A percentile compares a stretch with the other conserved stretches of the same genome.
Evolutionary conservation across 2,113 vertebrate genomes (phyloP).

Genomic region (Panthera leo): DNA sequence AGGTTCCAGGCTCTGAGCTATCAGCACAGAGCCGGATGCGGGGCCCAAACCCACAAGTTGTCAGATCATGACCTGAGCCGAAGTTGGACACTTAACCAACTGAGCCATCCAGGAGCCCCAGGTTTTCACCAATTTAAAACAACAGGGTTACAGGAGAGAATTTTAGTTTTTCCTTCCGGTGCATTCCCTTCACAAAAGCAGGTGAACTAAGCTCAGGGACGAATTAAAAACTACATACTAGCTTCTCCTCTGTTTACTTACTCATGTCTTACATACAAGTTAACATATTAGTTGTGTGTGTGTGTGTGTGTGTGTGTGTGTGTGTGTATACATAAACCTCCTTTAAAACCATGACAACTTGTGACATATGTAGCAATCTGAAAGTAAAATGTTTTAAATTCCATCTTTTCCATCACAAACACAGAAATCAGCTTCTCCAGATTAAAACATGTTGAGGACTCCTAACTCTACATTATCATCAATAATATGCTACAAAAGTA

Average conservation of each 20-base stretch:
- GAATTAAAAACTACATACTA: neutral
- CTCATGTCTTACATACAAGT: neutral
- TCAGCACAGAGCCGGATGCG: too few species aligned
- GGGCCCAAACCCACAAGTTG: too few species aligned
- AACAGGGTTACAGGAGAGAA: neutral
- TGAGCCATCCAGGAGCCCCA: too few species aligned
- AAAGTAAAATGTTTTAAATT: conserved; percentile 3
- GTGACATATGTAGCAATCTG: neutral
- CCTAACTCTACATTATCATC: neutral
- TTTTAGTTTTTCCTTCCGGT: neutral
- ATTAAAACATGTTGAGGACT: neutral
- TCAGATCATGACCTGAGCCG: too few species aligned
- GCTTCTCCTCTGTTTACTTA: neutral
- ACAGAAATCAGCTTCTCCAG: neutral
- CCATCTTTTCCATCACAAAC: neutral
- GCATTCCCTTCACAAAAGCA: conserved; percentile 20
- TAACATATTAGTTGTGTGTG: neutral
- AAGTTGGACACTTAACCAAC: too few species aligned
- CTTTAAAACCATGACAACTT: conserved; percentile 27
- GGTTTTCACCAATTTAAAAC: conserved; percentile 16
- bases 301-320: neutral
- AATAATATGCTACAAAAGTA: neutral
- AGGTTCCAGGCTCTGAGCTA: too few species aligned
- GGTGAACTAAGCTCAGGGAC: neutral
- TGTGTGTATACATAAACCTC: neutral